Evolutionary conservation across 30 jellyfish, hydroid and myxozoan species (phyloP), one percentile per base, ranked within the genome.

Genomic region (Chrysaora quinquecirrha): DNA sequence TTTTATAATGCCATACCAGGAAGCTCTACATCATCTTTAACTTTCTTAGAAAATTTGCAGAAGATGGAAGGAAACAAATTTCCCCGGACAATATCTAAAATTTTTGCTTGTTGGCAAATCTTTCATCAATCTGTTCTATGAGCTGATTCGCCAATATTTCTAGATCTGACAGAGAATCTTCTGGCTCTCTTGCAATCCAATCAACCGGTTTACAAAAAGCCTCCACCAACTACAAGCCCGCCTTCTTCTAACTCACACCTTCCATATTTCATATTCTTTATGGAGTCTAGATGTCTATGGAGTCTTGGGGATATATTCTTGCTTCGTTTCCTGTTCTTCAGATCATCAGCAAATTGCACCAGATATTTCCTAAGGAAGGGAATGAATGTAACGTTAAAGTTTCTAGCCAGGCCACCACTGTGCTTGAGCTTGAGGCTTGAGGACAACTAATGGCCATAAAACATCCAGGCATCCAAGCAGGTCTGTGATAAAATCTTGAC

Each of bases 381-480:
- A 24, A n/a, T n/a, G n/a, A n/a, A 75, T 20, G 76, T 75, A 50
- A 16, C 80, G 29, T 0, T 50, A 20, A 10, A 75, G 62, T 38
- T 75, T 75, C 80, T 46, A 75, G 32, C 87, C 87, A 23, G 87
- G 78, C 14, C 89, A 77, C 89, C 89, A 77, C 31, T 77, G 89
- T 0, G 89, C 89, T 38, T 77, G 89, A 19, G 25, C 20, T 28
- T 58, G 80, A 19, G 22, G 16, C 89, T 56, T 77, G 16, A 77
- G 20, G 18, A 52, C 80, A 21, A 77, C 89, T 24, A 77, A 30
- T 34, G 89, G 89, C 80, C 89, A 60, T 14, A 77, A 34, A 82
- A 77, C 0, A 63, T 77, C 72, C 10, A 60, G 66, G 23, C 30
- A 21, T 30, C 89, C 89, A 16, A 77, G 68, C 11, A 60, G 30